Base-by-base conservation (phyloP, 2,113 vertebrate species). In the Emydura subglobosa region DNA sequence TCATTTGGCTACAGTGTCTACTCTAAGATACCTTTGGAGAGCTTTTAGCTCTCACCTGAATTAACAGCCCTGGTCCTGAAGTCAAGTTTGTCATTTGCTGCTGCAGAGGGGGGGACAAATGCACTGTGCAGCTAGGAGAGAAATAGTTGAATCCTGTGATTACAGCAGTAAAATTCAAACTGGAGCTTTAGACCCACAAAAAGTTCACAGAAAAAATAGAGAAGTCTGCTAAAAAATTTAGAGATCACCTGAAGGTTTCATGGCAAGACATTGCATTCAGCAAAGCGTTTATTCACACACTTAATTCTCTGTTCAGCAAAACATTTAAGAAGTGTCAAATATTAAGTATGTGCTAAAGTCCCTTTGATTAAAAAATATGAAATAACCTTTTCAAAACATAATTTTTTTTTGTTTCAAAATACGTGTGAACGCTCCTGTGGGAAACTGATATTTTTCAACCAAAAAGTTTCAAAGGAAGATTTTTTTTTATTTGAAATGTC, bases 31-130 rank as follows among this genome's bases (percentile, higher is more conserved):
- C 31, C 17, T 90, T 65, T 29, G 49, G 85, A 29, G 82, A 65
- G 84, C 95, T 92, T 89, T 90, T 88, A 83, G 51, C 84, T 85
- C 50, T 89, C 72, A 94, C 47, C 82, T n/a, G 83, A 92, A 91
- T 92, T 76, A 84, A 21, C 55, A 78, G 13, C 29, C 89, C 54
- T 31, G 39, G 79, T 72, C 6, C 53, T 85, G 84, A 27, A 92
- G 49, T 84, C 10, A 82, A 74, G 27, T 24, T 81, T 92, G 39
- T 59, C 2, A 53, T 29, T 68, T 91, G 24, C 22, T 92, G 83
- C 92, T 90, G 21, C 5, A 65, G 80, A 87, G 4, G 1, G 39
- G 78, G 31, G 27, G 83, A 89, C 24, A 89, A 88, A 74, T 19
- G 85, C 34, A 14, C 3, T 85, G 89, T 87, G 4, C n/a, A 51